These are phyloP conservation scores for Cerastis leucographa DNA, from an alignment of 2,888 invertebrate species.

Conservation along the genomic window DNA sequence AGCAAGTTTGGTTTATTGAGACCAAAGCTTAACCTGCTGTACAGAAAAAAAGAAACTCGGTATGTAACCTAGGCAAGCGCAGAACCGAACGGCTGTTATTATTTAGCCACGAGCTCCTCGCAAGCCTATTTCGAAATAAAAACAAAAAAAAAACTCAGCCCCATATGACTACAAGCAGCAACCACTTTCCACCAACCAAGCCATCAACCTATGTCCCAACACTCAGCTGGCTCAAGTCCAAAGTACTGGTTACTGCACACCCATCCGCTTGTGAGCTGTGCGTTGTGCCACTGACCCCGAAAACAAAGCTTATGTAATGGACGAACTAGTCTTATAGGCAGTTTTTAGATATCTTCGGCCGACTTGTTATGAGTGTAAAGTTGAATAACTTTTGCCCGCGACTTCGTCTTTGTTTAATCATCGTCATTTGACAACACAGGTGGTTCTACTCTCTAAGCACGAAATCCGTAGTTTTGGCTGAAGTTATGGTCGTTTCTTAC, in stretches of 20 bases:
- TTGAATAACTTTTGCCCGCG: not conserved
- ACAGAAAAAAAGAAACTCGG: too few relatives aligned
- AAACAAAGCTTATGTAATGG: constrained; percentile 25
- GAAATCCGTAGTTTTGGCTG: too few relatives aligned
- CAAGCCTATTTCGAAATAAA: not conserved
- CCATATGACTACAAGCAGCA: not conserved
- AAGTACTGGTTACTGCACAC: constrained; percentile 9
- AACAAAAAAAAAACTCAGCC: not conserved
- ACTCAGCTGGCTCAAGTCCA: not conserved
- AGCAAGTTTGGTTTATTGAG: too few relatives aligned
- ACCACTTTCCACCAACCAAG: constrained; percentile 2
- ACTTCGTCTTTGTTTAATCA: not conserved
- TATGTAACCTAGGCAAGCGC: too few relatives aligned
- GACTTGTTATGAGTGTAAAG: not conserved
- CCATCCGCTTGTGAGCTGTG: constrained; percentile 19
- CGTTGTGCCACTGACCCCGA: constrained; percentile 51
- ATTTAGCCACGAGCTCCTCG: too few relatives aligned
- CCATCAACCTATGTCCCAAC: constrained; percentile 24
- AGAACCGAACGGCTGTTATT: too few relatives aligned
- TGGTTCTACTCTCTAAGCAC: too few relatives aligned
- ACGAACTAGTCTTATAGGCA: constrained; percentile 13
- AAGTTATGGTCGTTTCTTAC: too few relatives aligned
- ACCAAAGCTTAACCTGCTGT: too few relatives aligned
- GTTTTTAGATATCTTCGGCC: constrained; percentile 19
- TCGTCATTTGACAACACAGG: not conserved